Evolutionary conservation across 2,797 vertebrate genomes (phyloP), one percentile per base, ranked within the genome.

Genomic region (Xenopus petersii): DNA sequence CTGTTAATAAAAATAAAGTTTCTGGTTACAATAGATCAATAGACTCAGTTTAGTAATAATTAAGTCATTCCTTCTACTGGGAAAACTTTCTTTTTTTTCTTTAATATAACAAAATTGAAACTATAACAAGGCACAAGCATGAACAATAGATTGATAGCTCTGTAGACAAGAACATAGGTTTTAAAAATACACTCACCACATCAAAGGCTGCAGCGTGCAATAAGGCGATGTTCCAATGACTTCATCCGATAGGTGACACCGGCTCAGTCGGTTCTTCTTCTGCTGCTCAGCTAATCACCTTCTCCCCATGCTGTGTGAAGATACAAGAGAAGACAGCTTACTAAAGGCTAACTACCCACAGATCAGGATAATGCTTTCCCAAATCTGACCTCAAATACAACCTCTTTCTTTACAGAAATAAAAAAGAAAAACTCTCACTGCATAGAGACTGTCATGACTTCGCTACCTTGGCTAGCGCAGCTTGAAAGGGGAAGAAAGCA

Each of bases 191-290:
- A 88, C 92, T 92, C 87, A 98, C 96, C 95, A 93, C 91, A 92
- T 80, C 90, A 86, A 82, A 89, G 87, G 60, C 51, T 79, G 86
- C 81, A 89, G 87, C 55, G 47, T 77, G 90, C 81, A 85, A 89
- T 83, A 82, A 89, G 4, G 84, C 85, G 91, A 90, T 65, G 89
- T 92, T 88, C 87, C 90, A 84, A 89, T 82, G 82, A 93, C 93
- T 88, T 91, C 86, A 83, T 93, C 93, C 88, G 94, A 83, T 88
- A 89, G 91, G 88, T 93, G 92, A 81, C 86, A 86, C 60, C 87
- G 86, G 82, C 75, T 89, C 82, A 58, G 83, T 83, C 82, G 85
- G 86, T 83, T 84, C 80, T 89, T 88, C 84, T 91, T 93, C 89
- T 92, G 91, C 87, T 88, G 90, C 89, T 92, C 92, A 76, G 91